A percentile compares a stretch with the other conserved stretches of the same genome.
These are phyloP conservation scores for Helicorthomorpha holstii DNA, from an alignment of 1,140 invertebrate genomes.

Conservation along the genomic window DNA sequence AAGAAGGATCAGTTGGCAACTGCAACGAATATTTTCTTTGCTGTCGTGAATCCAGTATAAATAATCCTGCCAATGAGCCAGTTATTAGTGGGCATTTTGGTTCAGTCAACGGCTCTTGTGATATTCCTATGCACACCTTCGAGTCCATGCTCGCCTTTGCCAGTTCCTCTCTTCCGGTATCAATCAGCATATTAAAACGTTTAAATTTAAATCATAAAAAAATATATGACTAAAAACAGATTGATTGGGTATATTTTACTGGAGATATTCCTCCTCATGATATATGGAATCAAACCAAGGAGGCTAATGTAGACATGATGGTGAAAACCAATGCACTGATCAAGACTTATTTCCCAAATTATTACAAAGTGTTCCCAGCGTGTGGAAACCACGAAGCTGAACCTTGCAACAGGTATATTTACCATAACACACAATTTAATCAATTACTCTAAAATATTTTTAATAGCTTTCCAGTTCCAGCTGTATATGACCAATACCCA, in stretches of 20 bases:
- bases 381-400: conserved; percentile 45
- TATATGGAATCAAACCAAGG: conserved; percentile 40
- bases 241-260: conserved; percentile 42
- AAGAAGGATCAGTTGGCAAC: conserved; percentile 25
- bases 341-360: conserved; percentile 33
- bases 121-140: conserved; percentile 10
- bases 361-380: conserved; percentile 33
- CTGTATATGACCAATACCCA: conserved; percentile 19
- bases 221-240: no score
- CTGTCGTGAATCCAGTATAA: no score
- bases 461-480: conserved; percentile 28
- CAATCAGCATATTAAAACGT: no score
- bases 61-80: no score
- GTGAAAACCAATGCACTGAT: conserved; percentile 28
- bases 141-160: conserved; percentile 18
- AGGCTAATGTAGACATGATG: conserved; percentile 29
- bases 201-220: no score
- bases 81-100: background rate
- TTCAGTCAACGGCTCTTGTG: conserved; percentile 11
- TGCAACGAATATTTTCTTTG: conserved; percentile 31
- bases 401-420: conserved; percentile 35
- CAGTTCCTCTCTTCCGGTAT: no score
- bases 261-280: conserved; percentile 45
- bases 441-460: no score
- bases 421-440: no score